phyloP scores from a whole-genome alignment of 1,140 invertebrate genomes.

The Brachystomella parvula region DNA sequence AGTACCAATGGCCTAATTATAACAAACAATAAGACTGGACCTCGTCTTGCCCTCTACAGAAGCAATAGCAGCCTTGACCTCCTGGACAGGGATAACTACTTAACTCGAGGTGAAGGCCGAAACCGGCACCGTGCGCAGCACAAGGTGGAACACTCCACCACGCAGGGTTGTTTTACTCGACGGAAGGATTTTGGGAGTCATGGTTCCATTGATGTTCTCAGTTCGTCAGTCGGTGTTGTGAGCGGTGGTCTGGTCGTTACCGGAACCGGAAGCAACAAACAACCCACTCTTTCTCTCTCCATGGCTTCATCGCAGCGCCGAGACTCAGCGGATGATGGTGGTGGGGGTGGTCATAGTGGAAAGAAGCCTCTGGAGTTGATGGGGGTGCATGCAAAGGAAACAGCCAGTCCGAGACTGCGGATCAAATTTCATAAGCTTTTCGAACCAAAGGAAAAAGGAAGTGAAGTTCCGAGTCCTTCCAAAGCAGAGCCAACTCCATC shows the following conservation, averaged over 20 bases:
- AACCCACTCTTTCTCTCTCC: slow-evolving; percentile 27
- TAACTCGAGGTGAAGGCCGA: slow-evolving; percentile 21
- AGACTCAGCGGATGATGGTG: slow-evolving; percentile 60
- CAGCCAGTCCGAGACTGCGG: slow-evolving; percentile 63
- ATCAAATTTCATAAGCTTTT: slow-evolving; percentile 53
- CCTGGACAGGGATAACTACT: slow-evolving; percentile 32
- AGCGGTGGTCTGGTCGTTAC: too few relatives aligned
- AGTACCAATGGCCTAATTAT: background rate
- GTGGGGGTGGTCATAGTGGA: slow-evolving; percentile 66
- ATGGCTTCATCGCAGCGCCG: slow-evolving; percentile 40
- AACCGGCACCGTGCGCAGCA: slow-evolving; percentile 20
- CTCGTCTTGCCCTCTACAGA: slow-evolving; percentile 33
- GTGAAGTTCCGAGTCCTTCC: slow-evolving; percentile 10
- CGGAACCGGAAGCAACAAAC: slow-evolving; percentile 1
- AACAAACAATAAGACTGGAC: slow-evolving; percentile 26
- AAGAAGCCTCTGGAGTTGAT: slow-evolving; percentile 46
- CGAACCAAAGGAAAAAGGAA: slow-evolving; percentile 4
- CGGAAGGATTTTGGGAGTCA: slow-evolving; percentile 54
- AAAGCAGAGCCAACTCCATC: slow-evolving; percentile 39
- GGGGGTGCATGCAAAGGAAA: slow-evolving; percentile 40
- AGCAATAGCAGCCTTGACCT: slow-evolving; percentile 35
- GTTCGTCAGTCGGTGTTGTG: slow-evolving; percentile 46
- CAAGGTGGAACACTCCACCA: background rate
- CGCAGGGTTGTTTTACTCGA: slow-evolving; percentile 37
- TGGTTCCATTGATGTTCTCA: slow-evolving; percentile 60